These are phyloP conservation scores for Trichopria drosophilae DNA, from an alignment of 2,888 invertebrate species.

Conservation along the genomic window DNA sequence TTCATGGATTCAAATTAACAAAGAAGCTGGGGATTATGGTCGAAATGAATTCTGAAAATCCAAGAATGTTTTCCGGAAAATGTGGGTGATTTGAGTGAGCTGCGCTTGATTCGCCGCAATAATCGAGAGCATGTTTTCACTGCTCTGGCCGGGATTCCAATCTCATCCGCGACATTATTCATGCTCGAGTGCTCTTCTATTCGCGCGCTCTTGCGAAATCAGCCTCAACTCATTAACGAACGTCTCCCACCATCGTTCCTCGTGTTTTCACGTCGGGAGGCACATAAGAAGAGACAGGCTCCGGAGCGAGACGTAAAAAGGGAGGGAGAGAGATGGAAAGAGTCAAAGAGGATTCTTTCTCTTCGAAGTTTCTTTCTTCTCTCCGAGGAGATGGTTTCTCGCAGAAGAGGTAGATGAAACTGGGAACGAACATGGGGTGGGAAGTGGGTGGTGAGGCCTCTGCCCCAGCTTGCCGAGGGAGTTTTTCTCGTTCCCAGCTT, in stretches of 20 bases:
- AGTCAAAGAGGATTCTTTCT: conserved; percentile 46
- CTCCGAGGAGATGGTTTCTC: conserved; percentile 37
- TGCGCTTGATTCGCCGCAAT: conserved; percentile 11
- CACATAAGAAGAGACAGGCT: background rate
- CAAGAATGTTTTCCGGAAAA: too few relatives aligned
- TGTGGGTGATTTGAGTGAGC: background rate
- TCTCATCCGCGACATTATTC: conserved; percentile 27
- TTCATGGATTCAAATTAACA: too few relatives aligned
- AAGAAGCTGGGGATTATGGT: too few relatives aligned
- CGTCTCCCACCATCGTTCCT: conserved; percentile 17
- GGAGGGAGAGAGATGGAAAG: background rate
- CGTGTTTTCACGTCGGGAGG: background rate
- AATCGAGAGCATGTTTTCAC: conserved; percentile 26
- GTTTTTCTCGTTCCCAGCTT: conserved; percentile 51
- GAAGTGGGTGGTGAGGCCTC: too few relatives aligned
- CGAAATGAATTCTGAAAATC: too few relatives aligned
- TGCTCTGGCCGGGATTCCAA: conserved; percentile 25
- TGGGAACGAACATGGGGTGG: conserved; percentile 59
- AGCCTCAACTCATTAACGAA: conserved; percentile 26
- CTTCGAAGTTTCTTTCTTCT: conserved; percentile 53
- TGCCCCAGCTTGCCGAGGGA: too few relatives aligned
- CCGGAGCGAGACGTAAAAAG: background rate
- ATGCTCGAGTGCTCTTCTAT: conserved; percentile 18
- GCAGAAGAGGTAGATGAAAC: conserved; percentile 49
- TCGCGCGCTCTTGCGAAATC: conserved; percentile 17